Base-by-base conservation (phyloP, 2,888 invertebrate genomes). In the Leptothorax acervorum region DNA sequence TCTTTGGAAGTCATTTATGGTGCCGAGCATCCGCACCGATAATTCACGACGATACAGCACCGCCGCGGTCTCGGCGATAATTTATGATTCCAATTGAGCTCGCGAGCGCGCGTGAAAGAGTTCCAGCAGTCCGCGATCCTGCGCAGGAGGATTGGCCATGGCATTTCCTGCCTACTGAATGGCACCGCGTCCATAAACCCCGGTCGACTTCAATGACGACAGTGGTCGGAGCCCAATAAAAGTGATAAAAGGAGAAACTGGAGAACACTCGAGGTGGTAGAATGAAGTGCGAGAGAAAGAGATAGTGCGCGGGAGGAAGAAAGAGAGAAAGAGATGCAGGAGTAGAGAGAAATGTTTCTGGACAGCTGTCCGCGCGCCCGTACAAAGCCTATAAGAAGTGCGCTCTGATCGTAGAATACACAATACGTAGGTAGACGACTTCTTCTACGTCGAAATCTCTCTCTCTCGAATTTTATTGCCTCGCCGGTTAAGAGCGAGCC, bases 91-190 rank as follows among this genome's bases (percentile, higher is more conserved):
- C 85, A 88, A 88, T 91, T 75, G 91, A 88, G 83, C 70, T 85
- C 73, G 55, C 55, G 57, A 60, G 83, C 82, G 51, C 83, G 81
- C 65, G 85, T 86, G 84, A 90, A 89, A 88, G 88, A 89, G 90
- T 88, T 84, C 76, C 76, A 81, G 73, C 86, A 78, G 82, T 70
- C 84, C 84, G 86, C 90, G 82, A 83, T 79, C 74, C 60, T 48
- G 74, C 35, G 82, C 79, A 66, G 81, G 62, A 88, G 88, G 76
- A 86, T 89, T 74, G 88, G 60, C 63, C 85, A 65, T 86, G 88
- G 87, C 84, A 84, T 90, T 89, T 86, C 87, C 86, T 88, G 88
- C 86, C 85, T 90, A 87, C 86, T 83, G 90, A 90, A 89, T 88
- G 82, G 81, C 86, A 85, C 79, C 83, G 81, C 79, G 79, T 85